Base-by-base conservation (phyloP, 2,888 invertebrate genomes). In the Branchellion lobata region DNA sequence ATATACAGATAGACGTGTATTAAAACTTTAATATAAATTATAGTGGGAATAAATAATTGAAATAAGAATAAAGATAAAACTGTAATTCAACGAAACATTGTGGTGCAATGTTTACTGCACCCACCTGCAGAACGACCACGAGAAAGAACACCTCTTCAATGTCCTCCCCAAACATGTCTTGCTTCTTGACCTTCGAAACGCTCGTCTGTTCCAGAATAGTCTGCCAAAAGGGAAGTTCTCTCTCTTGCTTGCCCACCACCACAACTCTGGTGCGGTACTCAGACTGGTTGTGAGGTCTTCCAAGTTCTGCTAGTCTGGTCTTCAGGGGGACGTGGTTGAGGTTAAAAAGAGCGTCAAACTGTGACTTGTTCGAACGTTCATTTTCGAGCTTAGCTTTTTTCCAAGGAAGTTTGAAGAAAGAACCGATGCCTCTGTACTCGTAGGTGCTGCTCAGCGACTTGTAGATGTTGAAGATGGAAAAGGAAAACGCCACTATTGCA, bases 121-220 rank as follows among this genome's bases (percentile, higher is more conserved):
- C 3, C 61, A 77, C 77, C 40, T 77, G 77, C 57, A 77, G 36
- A 5, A 77, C 77, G n/a, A 53, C 61, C 21, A 77, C 77, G 27
- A 77, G 77, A n/a, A 61, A 77, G 31, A 29, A 77, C 5, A 18
- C 8, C 21, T 69, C 69, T 27, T 69, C 29, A 33, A 34, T 69
- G 2, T 31, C 34, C 8, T 69, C 69, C 14, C 69, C 69, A 31
- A 69, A 47, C 5, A 14, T 21, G n/a, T 73, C 73, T 33, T 77
- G 33, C 27, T 65, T n/a, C 24, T 31, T 24, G 18, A 21, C 31
- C 27, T n/a, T 21, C 51, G 61, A 29, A 24, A 31, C 21, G 61
- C 21, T 57, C 21, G n/a, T 65, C 3, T 77, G 24, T 31, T n/a
- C 1, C 40, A 77, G 14, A 29, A 77, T 33, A 29, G 27, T 21